phyloP scores from a whole-genome alignment of 2,888 invertebrate genomes.

The Rhorus exstirpatorius region DNA sequence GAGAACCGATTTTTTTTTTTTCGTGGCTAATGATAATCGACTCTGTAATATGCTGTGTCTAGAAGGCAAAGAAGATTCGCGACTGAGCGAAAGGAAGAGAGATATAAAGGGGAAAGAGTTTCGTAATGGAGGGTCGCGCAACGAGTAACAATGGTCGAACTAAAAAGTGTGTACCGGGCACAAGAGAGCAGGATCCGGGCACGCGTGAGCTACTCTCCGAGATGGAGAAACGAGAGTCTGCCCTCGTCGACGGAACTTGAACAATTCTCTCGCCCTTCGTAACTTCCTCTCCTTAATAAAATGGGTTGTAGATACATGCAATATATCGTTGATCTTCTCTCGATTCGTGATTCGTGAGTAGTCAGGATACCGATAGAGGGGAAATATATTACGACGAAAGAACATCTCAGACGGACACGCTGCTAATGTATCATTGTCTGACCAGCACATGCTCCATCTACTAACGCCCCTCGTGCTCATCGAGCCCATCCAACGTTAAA shows the following conservation, averaged over 20 bases:
- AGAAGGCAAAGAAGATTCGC: slow-evolving; percentile 26
- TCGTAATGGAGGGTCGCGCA: slow-evolving; percentile 64
- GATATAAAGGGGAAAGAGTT: slow-evolving; percentile 30
- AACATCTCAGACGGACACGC: not conserved
- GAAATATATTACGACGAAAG: slow-evolving; percentile 12
- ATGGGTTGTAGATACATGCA: slow-evolving; percentile 80
- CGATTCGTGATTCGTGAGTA: slow-evolving; percentile 27
- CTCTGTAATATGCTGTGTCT: slow-evolving; percentile 4
- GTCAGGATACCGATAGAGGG: slow-evolving; percentile 43
- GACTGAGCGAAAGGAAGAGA: slow-evolving; percentile 1
- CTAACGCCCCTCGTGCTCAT: slow-evolving; percentile 30
- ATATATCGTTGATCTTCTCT: slow-evolving; percentile 74
- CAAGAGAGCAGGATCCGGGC: slow-evolving; percentile 60
- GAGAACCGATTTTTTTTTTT: slow-evolving; percentile 35
- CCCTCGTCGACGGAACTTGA: slow-evolving; percentile 74
- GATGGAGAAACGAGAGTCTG: slow-evolving; percentile 37
- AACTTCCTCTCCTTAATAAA: slow-evolving; percentile 85
- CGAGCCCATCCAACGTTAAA: too few species aligned
- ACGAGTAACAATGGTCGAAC: slow-evolving; percentile 69
- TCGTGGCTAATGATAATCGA: slow-evolving; percentile 34
- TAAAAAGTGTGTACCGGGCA: slow-evolving; percentile 49
- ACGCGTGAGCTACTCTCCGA: slow-evolving; percentile 67
- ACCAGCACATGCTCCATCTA: slow-evolving; percentile 38
- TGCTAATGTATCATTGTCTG: slow-evolving; percentile 50
- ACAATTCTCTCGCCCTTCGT: slow-evolving; percentile 80